Evolutionary conservation across 1,140 invertebrate species (phyloP), one percentile per base, ranked within the genome.

Genomic region (Pogonus chalceus): DNA sequence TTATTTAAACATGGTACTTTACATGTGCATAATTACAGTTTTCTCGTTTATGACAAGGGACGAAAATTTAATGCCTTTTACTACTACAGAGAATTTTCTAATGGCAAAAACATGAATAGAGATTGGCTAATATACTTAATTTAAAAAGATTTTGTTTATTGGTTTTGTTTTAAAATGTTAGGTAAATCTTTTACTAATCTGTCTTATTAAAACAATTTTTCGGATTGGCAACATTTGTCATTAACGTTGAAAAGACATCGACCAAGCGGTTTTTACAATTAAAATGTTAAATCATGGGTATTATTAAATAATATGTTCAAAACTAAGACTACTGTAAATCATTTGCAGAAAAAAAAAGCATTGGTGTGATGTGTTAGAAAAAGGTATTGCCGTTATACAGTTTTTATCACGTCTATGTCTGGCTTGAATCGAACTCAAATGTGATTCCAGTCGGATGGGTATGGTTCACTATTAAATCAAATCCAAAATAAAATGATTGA

Each of bases 131-230:
- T 62, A 4, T 60, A 59, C 35, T 55, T 24, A 46, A 55, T 49
- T 51, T 59, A 49, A 14, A 57, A 54, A 55, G 47, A 59, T 51
- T 57, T 43, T 14, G 46, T 62, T 43, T 58, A 53, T 56, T 58
- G 58, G 50, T 62, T 62, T 52, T 60, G 53, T 57, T 62, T 56
- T 53, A 60, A 60, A 55, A 52, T 62, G 10, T 54, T 60, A 49
- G 46, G 51, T 24, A 56, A 56, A 51, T 37, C 21, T 37, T 2
- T 20, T 21, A 56, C 37, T 56, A 58, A 18, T 58, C 54, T 59
- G 10, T 60, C 49, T 46, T 35, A 24, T 56, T 49, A 53, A 23
- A 51, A 56, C 31, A 31, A 26, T n/a, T n/a, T n/a, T n/a, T n/a
- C n/a, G n/a, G n/a, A n/a, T n/a, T n/a, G n/a, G n/a, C n/a, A n/a